phyloP scores from a whole-genome alignment of 2,888 invertebrate genomes.

The Tortrix viridana region DNA sequence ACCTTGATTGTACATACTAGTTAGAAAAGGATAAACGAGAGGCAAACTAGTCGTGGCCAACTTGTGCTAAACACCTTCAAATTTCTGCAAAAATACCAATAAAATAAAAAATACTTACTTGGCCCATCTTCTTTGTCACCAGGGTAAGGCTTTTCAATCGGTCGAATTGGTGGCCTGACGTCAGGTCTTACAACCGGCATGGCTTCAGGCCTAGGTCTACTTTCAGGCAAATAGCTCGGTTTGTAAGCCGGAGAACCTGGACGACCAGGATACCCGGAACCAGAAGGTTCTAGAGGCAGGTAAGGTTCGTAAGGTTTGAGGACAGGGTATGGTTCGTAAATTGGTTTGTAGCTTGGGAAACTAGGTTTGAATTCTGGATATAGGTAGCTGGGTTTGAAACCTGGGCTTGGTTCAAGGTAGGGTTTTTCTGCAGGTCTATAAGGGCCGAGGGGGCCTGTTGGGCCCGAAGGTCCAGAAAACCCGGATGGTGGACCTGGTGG shows the following conservation, averaged over 20 bases:
- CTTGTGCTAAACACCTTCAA: neutral
- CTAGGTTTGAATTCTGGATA: constrained; percentile 1
- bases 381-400: constrained; percentile 44
- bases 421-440: constrained; percentile 49
- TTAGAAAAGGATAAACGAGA: too few species aligned
- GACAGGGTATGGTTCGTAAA: constrained; percentile 50
- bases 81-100: neutral
- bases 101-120: constrained; percentile 52
- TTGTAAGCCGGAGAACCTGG: constrained; percentile 38
- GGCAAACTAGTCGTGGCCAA: too few species aligned
- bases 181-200: constrained; percentile 42
- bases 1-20: too few species aligned
- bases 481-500: constrained; percentile 21
- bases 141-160: constrained; percentile 43
- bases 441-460: constrained; percentile 27
- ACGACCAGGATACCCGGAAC: constrained; percentile 41
- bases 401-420: constrained; percentile 54
- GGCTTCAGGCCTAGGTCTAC: constrained; percentile 39
- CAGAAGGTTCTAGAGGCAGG: constrained; percentile 42
- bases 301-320: constrained; percentile 51
- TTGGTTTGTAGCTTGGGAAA: constrained; percentile 40
- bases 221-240: constrained; percentile 47
- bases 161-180: constrained; percentile 30
- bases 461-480: constrained; percentile 13
- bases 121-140: constrained; percentile 57